Evolutionary conservation across 2,113 vertebrate genomes (phyloP), one percentile per base, ranked within the genome.

Genomic region (Cygnus atratus): DNA sequence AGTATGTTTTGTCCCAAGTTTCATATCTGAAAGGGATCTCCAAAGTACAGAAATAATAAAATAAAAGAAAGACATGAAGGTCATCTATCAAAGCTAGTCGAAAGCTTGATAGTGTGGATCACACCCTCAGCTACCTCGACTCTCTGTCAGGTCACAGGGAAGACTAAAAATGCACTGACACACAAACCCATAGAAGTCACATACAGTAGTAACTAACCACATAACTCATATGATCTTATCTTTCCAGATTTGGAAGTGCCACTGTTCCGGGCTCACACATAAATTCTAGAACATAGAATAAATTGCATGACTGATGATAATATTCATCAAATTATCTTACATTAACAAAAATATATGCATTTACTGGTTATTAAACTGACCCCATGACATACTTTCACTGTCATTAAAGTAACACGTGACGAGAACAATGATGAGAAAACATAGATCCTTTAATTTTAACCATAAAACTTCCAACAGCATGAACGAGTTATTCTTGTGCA

Each of bases 401-500:
- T 78, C 48, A 50, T 14, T 80, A 83, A 78, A 84, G 52, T 44
- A 71, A 68, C 35, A 88, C 37, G 71, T 46, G 41, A 73, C 25
- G 21, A 93, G 77, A 93, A 85, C 58, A 91, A 57, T 0, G 0
- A 50, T 39, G 62, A 85, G 13, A 87, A 70, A 93, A 92, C 57
- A 90, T 4, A 61, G 43, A 96, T 62, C 54, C 80, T 94, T 89
- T 91, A 72, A 91, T 95, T 94, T 90, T 52, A 92, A 70, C 66
- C 46, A 92, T 44, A 66, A 74, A 92, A 50, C 54, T 91, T 86
- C n/a, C 74, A 76, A 66, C 8, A 50, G 77, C 77, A 89, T 8
- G 80, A 95, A 76, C 1, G 33, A 87, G 54, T 74, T 84, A 43
- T 75, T 92, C 65, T 62, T 87, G 62, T 31, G n/a, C n/a, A 73